Percentiles rank a stretch among this genome's conserved stretches.
phyloP scores from a whole-genome alignment of 2,797 vertebrate species.

The Coluber constrictor region DNA sequence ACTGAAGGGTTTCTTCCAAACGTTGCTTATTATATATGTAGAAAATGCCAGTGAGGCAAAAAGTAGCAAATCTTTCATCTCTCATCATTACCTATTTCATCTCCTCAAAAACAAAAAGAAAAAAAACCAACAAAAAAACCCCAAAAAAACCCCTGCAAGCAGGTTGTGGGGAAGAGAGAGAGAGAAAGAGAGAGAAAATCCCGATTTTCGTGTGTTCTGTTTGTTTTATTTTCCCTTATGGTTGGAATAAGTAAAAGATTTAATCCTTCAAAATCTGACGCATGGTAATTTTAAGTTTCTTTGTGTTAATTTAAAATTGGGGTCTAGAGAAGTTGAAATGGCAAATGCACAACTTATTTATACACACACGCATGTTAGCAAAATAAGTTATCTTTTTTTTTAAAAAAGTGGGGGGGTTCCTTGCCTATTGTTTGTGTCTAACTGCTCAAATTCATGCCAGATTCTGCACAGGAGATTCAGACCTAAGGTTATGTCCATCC shows the following conservation, averaged over 20 bases:
- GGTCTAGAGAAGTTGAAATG: neutral
- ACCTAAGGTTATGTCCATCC: neutral
- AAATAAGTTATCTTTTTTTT: neutral
- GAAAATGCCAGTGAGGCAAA: neutral
- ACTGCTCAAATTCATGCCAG: neutral
- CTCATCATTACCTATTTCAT: neutral
- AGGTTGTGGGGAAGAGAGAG: neutral
- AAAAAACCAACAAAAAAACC: too few species aligned
- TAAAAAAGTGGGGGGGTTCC: neutral
- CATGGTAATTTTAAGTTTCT: neutral
- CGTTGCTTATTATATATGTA: neutral
- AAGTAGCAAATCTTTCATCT: neutral
- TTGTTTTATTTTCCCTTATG: neutral
- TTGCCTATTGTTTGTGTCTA: neutral
- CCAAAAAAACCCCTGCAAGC: too few species aligned
- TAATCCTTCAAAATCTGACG: neutral
- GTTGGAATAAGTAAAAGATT: neutral
- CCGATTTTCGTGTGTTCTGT: neutral
- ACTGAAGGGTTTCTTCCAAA: slow-evolving; percentile 57
- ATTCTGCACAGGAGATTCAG: neutral
- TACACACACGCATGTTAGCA: neutral
- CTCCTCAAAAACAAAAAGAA: too few species aligned
- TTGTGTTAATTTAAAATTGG: neutral
- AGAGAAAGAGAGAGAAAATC: neutral
- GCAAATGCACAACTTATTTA: neutral